Percentiles rank a stretch among this genome's conserved stretches.
Evolutionary conservation across 2,797 vertebrate genomes (phyloP).

Genomic region (Columba guinea): DNA sequence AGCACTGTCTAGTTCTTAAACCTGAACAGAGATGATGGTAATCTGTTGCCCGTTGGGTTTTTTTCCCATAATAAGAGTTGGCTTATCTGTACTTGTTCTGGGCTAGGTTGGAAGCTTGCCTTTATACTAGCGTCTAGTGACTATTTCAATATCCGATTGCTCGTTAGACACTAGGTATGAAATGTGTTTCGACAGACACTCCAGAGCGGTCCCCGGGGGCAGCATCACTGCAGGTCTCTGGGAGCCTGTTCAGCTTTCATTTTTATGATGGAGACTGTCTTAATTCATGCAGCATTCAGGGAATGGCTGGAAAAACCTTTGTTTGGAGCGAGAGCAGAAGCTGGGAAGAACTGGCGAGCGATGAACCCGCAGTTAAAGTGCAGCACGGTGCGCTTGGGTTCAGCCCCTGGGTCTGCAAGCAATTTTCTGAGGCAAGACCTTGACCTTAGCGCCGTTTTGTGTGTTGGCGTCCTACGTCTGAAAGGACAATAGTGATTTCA

Average conservation of each 20-base stretch:
- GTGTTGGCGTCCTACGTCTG: neutral
- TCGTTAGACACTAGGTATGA: slow-evolving; percentile 4
- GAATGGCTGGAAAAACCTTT: neutral
- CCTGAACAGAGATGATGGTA: neutral
- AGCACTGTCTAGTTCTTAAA: neutral
- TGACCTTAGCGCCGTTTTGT: neutral
- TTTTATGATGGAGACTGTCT: slow-evolving; percentile 3
- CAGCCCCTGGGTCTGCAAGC: neutral
- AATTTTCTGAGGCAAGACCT: slow-evolving; percentile 35
- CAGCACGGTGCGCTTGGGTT: neutral
- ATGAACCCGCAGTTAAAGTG: neutral
- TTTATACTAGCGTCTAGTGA: neutral
- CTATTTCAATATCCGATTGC: neutral
- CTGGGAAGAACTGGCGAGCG: neutral
- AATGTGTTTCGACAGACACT: slow-evolving; percentile 11
- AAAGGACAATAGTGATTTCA: slow-evolving; percentile 29
- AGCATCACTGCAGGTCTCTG: neutral
- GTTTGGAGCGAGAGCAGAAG: neutral
- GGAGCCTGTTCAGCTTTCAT: slow-evolving; percentile 19
- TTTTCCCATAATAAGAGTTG: neutral
- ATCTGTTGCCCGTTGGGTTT: neutral
- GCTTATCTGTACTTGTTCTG: neutral
- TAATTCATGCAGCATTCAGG: neutral
- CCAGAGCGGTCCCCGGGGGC: neutral
- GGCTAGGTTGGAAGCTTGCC: neutral